Conservation (phyloP, 2,797 vertebrate species). For the Etheostoma nigrum region DNA sequence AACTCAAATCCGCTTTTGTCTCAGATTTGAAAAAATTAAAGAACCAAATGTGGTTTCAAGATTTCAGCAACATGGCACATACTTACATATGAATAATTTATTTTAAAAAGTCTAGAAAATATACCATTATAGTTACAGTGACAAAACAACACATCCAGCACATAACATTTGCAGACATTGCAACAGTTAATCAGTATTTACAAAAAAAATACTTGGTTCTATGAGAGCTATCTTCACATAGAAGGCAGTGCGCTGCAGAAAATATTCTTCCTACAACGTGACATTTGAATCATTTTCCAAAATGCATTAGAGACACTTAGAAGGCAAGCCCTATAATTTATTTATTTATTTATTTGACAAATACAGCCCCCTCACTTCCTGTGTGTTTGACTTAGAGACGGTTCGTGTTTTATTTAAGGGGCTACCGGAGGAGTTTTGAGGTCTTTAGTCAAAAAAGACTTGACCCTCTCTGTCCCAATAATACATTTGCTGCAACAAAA, state of each 20-base stretch:
- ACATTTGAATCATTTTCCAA: constrained; percentile 52
- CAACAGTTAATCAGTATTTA: constrained; percentile 35
- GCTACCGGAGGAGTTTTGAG: too few relatives aligned
- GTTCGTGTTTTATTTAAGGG: too few relatives aligned
- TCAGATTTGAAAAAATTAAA: constrained; percentile 27
- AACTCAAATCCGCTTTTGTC: constrained; percentile 12
- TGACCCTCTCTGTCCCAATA: too few relatives aligned
- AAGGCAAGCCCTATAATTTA: constrained; percentile 35
- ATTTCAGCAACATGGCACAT: constrained; percentile 37
- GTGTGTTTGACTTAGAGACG: not conserved
- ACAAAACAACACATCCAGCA: constrained; percentile 60
- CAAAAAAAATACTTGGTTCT: constrained; percentile 33
- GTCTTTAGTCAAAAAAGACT: too few relatives aligned
- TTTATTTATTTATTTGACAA: not conserved
- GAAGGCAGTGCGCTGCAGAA: constrained; percentile 20
- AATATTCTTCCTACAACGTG: constrained; percentile 31
- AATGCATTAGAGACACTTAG: constrained; percentile 46
- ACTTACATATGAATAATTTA: constrained; percentile 65
- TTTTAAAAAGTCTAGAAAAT: constrained; percentile 70
- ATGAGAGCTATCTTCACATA: constrained; percentile 3
- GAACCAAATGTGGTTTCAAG: constrained; percentile 31
- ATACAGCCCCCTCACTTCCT: constrained; percentile 11
- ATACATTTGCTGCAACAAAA: too few relatives aligned
- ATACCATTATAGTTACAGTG: constrained; percentile 45
- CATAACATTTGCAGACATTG: constrained; percentile 32